Conservation (phyloP, 2,113 vertebrate genomes). For the Poeciliopsis turrubarensis region DNA sequence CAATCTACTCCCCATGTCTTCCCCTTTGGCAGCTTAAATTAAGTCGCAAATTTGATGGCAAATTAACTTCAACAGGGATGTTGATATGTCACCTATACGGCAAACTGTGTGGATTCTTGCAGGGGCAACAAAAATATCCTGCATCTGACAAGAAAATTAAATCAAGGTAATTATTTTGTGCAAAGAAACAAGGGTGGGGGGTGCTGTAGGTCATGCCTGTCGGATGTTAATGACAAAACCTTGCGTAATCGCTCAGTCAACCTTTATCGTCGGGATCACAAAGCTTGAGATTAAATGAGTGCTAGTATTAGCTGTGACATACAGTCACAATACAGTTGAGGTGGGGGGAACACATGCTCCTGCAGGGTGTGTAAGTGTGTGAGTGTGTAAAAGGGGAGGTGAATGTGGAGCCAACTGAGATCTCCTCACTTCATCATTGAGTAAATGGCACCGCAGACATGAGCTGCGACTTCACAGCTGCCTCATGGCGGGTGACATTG, state of each 20-base stretch:
- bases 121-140: constrained; percentile 10
- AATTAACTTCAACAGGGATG: constrained; percentile 69
- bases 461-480: constrained; percentile 73
- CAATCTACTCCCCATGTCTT: constrained; percentile 70
- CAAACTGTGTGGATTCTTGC: constrained; percentile 34
- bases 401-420: constrained; percentile 63
- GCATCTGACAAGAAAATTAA: constrained; percentile 52
- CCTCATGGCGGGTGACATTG: constrained; percentile 74
- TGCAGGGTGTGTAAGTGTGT: constrained; percentile 22
- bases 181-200: constrained; percentile 26
- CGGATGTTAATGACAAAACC: constrained; percentile 49
- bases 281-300: constrained; percentile 56
- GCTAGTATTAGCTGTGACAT: constrained; percentile 59
- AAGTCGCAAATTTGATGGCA: constrained; percentile 69
- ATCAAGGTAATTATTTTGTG: constrained; percentile 50
- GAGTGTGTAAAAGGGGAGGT: constrained; percentile 44
- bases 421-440: constrained; percentile 72
- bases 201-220: constrained; percentile 13
- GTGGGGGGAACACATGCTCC: constrained; percentile 58
- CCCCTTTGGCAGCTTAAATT: constrained; percentile 71
- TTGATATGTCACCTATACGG: constrained; percentile 69
- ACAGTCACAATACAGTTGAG: constrained; percentile 54
- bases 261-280: constrained; percentile 56
- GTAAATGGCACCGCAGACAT: constrained; percentile 69
- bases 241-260: constrained; percentile 58